phyloP scores from a whole-genome alignment of 2,113 vertebrate genomes.

The Anhinga rufa region DNA sequence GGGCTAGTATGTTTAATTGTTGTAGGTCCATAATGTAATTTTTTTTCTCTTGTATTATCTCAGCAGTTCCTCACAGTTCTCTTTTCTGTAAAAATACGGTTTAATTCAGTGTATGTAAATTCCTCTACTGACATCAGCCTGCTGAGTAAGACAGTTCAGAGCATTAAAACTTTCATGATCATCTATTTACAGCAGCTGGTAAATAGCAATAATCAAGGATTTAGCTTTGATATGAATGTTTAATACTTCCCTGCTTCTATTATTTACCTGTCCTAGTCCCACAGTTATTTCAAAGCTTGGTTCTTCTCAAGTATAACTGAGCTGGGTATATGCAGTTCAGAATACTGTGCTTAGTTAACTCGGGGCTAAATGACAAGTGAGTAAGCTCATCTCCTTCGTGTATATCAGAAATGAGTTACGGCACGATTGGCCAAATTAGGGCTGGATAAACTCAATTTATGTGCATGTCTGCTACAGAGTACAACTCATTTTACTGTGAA shows the following conservation, averaged over 20 bases:
- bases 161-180: conserved; percentile 52
- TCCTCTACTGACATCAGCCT: conserved; percentile 44
- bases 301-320: neutral
- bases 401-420: neutral
- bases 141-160: conserved; percentile 67
- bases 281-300: neutral
- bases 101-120: conserved; percentile 64
- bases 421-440: neutral
- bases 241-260: conserved; percentile 27
- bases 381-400: neutral
- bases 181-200: conserved; percentile 45
- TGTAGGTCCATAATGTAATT: neutral
- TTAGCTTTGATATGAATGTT: conserved; percentile 28
- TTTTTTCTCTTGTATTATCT: conserved; percentile 15
- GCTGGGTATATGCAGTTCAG: neutral
- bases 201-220: conserved; percentile 39
- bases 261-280: conserved; percentile 33
- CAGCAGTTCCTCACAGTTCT: conserved; percentile 34
- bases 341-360: neutral
- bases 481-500: neutral
- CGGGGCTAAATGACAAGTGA: neutral
- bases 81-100: conserved; percentile 47
- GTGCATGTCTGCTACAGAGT: neutral
- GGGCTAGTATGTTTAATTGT: neutral
- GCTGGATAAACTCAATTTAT: neutral